A percentile compares a stretch with the other conserved stretches of the same genome.
Evolutionary conservation across 2,797 vertebrate genomes (phyloP).

Genomic region (Triplophysa bombifrons): DNA sequence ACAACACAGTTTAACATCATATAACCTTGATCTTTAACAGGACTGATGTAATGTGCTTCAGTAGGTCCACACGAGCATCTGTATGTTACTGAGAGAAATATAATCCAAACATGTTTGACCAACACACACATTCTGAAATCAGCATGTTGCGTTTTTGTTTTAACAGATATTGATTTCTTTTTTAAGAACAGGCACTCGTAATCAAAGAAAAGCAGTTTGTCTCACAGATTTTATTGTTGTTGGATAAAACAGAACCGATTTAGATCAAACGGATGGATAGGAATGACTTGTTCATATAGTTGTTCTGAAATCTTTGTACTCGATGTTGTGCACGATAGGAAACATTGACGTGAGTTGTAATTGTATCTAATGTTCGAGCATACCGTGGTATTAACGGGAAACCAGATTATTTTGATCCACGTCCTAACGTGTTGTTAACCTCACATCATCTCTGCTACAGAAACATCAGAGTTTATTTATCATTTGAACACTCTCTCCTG

Average conservation of each 20-base stretch:
- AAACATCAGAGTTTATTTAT: constrained; percentile 54
- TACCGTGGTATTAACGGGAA: constrained; percentile 56
- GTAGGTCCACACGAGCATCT: too few species aligned
- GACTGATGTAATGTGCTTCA: not conserved
- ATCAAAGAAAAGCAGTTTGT: not conserved
- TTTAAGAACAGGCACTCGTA: not conserved
- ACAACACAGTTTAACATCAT: not conserved
- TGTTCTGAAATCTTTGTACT: too few species aligned
- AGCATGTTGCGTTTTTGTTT: constrained; percentile 29
- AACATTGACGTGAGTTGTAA: not conserved
- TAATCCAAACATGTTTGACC: too few species aligned
- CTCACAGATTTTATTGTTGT: too few species aligned
- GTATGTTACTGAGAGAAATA: too few species aligned
- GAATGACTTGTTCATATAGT: not conserved
- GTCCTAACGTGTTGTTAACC: constrained; percentile 66
- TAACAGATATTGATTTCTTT: constrained; percentile 24
- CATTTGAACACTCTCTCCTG: constrained; percentile 65
- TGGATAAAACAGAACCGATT: too few species aligned
- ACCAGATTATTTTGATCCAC: constrained; percentile 69
- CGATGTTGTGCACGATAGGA: too few species aligned
- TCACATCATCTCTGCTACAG: constrained; percentile 51
- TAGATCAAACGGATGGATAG: not conserved
- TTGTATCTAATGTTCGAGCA: constrained; percentile 25
- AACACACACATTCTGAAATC: constrained; percentile 2
- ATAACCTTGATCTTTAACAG: not conserved